These are phyloP conservation scores for Harpegnathos saltator DNA, from an alignment of 1,140 invertebrate genomes.

Conservation along the genomic window DNA sequence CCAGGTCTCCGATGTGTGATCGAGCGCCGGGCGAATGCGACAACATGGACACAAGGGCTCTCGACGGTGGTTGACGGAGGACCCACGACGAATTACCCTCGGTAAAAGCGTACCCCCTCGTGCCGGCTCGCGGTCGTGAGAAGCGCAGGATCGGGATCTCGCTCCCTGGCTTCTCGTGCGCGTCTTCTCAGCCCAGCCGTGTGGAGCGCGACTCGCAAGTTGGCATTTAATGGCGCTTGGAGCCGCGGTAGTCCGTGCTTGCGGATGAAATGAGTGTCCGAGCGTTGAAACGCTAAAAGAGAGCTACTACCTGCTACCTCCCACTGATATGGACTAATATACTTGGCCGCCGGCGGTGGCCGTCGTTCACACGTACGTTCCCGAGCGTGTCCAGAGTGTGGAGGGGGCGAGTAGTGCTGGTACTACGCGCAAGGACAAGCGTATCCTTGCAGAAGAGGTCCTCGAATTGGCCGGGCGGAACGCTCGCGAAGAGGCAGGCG, in stretches of 20 bases:
- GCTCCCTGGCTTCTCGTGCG: not conserved
- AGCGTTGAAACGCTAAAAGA: slow-evolving; percentile 78
- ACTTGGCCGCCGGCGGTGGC: slow-evolving; percentile 13
- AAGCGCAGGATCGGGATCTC: not conserved
- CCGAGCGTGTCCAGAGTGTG: slow-evolving; percentile 27
- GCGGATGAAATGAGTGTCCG: slow-evolving; percentile 81
- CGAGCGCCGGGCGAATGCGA: not conserved
- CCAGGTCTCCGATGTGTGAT: not conserved
- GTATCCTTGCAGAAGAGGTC: not conserved
- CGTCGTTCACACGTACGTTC: slow-evolving; percentile 41
- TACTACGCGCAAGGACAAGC: slow-evolving; percentile 17
- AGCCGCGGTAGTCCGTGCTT: slow-evolving; percentile 77
- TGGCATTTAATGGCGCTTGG: slow-evolving; percentile 54
- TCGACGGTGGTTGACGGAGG: not conserved
- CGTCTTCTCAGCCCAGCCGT: not conserved
- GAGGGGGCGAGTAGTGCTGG: slow-evolving; percentile 7
- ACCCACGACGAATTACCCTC: not conserved
- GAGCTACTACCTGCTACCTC: slow-evolving; percentile 83
- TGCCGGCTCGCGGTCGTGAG: not conserved
- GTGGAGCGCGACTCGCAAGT: slow-evolving; percentile 17
- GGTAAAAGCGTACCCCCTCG: not conserved
- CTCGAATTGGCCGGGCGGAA: not conserved
- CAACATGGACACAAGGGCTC: slow-evolving; percentile 16
- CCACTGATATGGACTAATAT: slow-evolving; percentile 74
- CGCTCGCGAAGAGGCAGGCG: not conserved